Evolutionary conservation across 2,797 vertebrate genomes (phyloP).

Genomic region (Iguana delicatissima): DNA sequence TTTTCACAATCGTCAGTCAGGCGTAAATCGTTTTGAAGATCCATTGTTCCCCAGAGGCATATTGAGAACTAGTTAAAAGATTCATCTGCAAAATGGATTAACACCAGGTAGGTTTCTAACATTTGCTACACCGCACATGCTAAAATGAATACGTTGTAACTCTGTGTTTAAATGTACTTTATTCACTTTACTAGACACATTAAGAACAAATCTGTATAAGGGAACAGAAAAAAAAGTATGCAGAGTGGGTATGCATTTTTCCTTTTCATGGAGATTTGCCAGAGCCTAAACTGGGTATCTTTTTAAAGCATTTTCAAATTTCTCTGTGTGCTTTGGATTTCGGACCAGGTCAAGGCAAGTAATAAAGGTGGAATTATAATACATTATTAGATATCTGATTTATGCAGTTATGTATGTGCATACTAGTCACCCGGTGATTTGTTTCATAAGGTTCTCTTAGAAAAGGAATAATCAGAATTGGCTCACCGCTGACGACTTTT

Average conservation of each 20-base stretch:
- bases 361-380: not conserved
- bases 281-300: not conserved
- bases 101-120: not conserved
- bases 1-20: not conserved
- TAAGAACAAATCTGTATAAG: not conserved
- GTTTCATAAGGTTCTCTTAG: too few relatives aligned
- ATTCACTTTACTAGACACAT: not conserved
- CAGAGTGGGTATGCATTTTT: not conserved
- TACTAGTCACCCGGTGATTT: too few relatives aligned
- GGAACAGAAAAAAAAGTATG: too few relatives aligned
- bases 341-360: not conserved
- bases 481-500: too few relatives aligned
- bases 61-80: not conserved
- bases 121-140: too few relatives aligned
- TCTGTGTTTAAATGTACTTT: not conserved
- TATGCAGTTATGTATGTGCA: not conserved
- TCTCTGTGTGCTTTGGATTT: not conserved
- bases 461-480: too few relatives aligned
- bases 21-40: not conserved
- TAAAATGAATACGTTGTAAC: not conserved
- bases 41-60: not conserved
- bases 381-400: not conserved
- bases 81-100: not conserved
- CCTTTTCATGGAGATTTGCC: not conserved
- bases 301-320: not conserved